Evolutionary conservation across 2,113 vertebrate genomes (phyloP).

Genomic region (Silurus meridionalis): DNA sequence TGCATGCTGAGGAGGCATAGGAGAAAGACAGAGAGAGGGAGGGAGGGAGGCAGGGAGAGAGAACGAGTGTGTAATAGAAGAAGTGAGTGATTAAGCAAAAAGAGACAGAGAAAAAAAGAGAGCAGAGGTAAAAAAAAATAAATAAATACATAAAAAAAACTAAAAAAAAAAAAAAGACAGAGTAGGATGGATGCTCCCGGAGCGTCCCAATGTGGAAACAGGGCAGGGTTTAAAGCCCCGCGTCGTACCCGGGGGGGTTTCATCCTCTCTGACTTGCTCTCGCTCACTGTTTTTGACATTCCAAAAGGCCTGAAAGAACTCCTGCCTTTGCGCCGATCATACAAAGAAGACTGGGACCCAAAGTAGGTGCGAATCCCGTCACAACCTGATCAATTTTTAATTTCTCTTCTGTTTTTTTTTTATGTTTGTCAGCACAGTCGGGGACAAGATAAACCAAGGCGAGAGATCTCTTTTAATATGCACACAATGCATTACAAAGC

Average conservation of each 20-base stretch:
- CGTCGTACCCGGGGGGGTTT: slow-evolving; percentile 38
- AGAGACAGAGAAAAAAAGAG: slow-evolving; percentile 38
- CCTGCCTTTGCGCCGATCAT: slow-evolving; percentile 1
- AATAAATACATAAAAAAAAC: slow-evolving; percentile 25
- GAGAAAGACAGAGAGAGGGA: slow-evolving; percentile 34
- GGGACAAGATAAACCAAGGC: slow-evolving; percentile 28
- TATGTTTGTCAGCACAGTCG: slow-evolving; percentile 44
- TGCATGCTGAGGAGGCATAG: slow-evolving; percentile 45
- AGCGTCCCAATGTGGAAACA: slow-evolving; percentile 33
- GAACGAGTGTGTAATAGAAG: slow-evolving; percentile 35
- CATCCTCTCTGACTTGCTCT: slow-evolving; percentile 15
- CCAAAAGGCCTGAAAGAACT: slow-evolving; percentile 30
- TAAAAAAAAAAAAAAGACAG: slow-evolving; percentile 24
- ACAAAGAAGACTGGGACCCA: slow-evolving; percentile 44
- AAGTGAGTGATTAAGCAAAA: slow-evolving; percentile 34
- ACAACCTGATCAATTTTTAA: slow-evolving; percentile 51
- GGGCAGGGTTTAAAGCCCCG: slow-evolving; percentile 47
- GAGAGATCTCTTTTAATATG: slow-evolving; percentile 16
- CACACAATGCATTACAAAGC: slow-evolving; percentile 16
- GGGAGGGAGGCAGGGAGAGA: slow-evolving; percentile 19
- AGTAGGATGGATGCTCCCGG: slow-evolving; percentile 62
- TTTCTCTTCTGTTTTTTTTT: slow-evolving; percentile 44
- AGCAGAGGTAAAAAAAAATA: slow-evolving; percentile 4
- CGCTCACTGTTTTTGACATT: slow-evolving; percentile 26
- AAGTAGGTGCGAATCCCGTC: slow-evolving; percentile 31